Percentiles rank a stretch among this genome's conserved stretches.
Conservation (phyloP, 2,113 vertebrate species). For the Eptatretus burgeri region DNA sequence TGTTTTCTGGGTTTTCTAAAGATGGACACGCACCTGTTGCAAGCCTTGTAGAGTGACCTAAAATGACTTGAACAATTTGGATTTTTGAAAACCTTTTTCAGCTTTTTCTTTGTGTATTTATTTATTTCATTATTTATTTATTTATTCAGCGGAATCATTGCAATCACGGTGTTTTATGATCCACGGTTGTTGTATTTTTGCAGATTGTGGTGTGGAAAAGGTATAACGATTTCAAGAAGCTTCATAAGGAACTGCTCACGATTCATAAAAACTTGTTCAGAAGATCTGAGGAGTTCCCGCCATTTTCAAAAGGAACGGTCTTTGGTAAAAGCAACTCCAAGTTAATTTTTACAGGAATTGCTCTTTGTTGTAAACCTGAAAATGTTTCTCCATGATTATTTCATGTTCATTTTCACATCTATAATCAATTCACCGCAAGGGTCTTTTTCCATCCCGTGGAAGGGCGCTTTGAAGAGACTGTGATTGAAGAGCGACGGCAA, state of each 20-base stretch:
- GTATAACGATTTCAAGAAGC: conserved; percentile 88
- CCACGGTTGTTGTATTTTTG: conserved; percentile 10
- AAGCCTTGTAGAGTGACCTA: too few species aligned
- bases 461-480: conserved; percentile 73
- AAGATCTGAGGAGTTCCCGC: conserved; percentile 69
- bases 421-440: too few species aligned
- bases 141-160: too few species aligned
- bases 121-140: too few species aligned
- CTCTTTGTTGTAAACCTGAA: neutral
- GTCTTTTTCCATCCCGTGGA: too few species aligned
- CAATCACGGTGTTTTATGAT: too few species aligned
- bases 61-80: too few species aligned
- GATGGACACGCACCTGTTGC: too few species aligned
- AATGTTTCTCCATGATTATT: neutral
- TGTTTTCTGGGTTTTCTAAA: too few species aligned
- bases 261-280: conserved; percentile 57
- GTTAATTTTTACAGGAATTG: neutral
- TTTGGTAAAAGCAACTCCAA: conserved; percentile 39
- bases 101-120: too few species aligned
- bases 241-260: conserved; percentile 77
- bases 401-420: conserved; percentile 1
- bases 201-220: conserved; percentile 92
- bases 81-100: too few species aligned
- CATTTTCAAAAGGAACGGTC: conserved; percentile 74
- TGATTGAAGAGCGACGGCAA: conserved; percentile 80